phyloP scores from a whole-genome alignment of 2,113 vertebrate species.

The Cyprichromis sp. region DNA sequence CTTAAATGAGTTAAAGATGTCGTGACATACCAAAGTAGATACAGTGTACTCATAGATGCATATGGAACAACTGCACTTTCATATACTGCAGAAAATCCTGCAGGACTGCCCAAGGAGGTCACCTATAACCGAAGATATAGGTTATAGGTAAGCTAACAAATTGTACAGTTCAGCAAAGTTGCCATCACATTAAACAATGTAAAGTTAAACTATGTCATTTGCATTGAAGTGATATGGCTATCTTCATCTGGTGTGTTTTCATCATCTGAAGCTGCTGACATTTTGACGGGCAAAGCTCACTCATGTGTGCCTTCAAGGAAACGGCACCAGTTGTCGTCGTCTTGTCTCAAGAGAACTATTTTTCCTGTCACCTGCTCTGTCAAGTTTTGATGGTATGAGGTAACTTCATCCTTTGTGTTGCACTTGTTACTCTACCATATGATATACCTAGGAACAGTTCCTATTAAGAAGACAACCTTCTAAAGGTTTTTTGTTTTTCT shows the following conservation, averaged over 20 bases:
- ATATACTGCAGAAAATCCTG: not conserved
- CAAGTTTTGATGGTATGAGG: not conserved
- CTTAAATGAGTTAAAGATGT: not conserved
- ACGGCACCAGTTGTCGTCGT: not conserved
- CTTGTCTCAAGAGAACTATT: not conserved
- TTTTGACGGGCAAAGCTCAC: not conserved
- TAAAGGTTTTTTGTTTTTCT: not conserved
- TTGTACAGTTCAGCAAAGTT: not conserved
- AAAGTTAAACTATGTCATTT: not conserved
- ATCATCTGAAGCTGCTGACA: not conserved
- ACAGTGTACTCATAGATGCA: not conserved
- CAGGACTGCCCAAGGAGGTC: not conserved
- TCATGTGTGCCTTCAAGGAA: not conserved
- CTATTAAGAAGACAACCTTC: not conserved
- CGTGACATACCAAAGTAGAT: fast-evolving
- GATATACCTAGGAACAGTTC: not conserved
- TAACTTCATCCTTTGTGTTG: not conserved
- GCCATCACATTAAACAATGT: not conserved
- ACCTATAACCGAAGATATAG: fast-evolving
- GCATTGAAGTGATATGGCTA: not conserved
- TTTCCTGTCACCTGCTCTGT: not conserved
- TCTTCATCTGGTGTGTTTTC: not conserved
- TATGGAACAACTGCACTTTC: not conserved
- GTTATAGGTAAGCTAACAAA: not conserved
- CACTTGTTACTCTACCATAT: not conserved